phyloP scores from a whole-genome alignment of 2,888 invertebrate genomes.

The Ceramica pisi region DNA sequence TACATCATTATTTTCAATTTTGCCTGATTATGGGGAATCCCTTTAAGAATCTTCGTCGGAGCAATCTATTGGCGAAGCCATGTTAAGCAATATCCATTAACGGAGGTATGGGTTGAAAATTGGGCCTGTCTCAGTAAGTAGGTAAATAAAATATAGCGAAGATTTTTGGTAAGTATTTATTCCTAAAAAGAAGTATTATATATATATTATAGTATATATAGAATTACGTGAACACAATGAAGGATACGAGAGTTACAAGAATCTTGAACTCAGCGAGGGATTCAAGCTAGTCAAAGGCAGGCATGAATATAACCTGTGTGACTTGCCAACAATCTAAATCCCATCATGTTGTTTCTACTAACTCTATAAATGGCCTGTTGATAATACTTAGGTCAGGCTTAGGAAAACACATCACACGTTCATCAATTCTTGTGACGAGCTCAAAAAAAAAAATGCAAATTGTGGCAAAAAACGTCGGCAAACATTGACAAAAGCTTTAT shows the following conservation, averaged over 20 bases:
- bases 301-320: no score
- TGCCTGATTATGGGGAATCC: slow-evolving; percentile 47
- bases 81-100: slow-evolving; percentile 28
- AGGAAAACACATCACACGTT: background rate
- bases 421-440: background rate
- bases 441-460: slow-evolving; percentile 1
- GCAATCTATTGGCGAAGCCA: slow-evolving; percentile 26
- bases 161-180: background rate
- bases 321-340: no score
- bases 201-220: no score
- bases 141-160: background rate
- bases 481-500: background rate
- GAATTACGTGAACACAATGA: no score
- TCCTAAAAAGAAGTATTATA: background rate
- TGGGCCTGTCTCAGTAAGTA: background rate
- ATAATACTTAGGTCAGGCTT: background rate
- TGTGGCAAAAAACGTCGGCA: background rate
- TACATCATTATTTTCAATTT: slow-evolving; percentile 59
- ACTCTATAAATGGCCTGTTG: no score
- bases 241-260: no score
- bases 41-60: slow-evolving; percentile 7
- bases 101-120: slow-evolving; percentile 1
- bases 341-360: no score
- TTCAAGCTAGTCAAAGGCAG: no score
- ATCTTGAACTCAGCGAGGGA: no score